phyloP scores from a whole-genome alignment of 2,797 vertebrate genomes.

The Hybognathus amarus region DNA sequence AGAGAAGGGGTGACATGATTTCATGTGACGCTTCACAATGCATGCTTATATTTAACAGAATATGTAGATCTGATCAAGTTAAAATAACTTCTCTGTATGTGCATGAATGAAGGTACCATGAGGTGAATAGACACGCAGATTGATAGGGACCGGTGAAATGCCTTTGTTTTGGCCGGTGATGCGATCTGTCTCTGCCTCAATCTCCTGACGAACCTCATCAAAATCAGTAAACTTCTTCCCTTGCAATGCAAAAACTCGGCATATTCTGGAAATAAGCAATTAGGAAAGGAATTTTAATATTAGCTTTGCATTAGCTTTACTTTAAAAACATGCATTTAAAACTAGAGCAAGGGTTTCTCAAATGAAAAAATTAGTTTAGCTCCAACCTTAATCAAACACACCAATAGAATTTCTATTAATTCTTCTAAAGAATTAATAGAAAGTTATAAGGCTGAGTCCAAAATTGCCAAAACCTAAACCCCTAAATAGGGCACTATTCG shows the following conservation, averaged over 20 bases:
- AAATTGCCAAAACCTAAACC: not conserved
- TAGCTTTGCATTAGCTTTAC: not conserved
- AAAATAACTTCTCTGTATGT: not conserved
- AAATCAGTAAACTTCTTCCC: slow-evolving; percentile 94
- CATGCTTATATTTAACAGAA: not conserved
- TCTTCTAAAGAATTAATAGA: not conserved
- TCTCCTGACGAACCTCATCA: slow-evolving; percentile 92
- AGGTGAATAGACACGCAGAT: slow-evolving; percentile 91
- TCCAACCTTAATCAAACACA: not conserved
- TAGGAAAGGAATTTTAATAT: not conserved
- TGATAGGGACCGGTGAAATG: slow-evolving; percentile 94
- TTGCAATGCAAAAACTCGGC: slow-evolving; percentile 95
- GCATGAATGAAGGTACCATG: slow-evolving; percentile 75
- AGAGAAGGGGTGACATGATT: not conserved
- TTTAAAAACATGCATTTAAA: not conserved
- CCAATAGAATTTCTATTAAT: no score
- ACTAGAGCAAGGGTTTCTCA: not conserved
- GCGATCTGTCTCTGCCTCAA: slow-evolving; percentile 92
- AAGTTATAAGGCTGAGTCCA: not conserved
- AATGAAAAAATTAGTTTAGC: not conserved
- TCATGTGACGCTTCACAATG: not conserved
- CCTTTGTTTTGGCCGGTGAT: slow-evolving; percentile 93
- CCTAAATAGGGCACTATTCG: no score
- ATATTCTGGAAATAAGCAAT: slow-evolving; percentile 78
- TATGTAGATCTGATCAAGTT: not conserved